Evolutionary conservation across 2,888 invertebrate species (phyloP).

Genomic region (Frankliniella fusca): DNA sequence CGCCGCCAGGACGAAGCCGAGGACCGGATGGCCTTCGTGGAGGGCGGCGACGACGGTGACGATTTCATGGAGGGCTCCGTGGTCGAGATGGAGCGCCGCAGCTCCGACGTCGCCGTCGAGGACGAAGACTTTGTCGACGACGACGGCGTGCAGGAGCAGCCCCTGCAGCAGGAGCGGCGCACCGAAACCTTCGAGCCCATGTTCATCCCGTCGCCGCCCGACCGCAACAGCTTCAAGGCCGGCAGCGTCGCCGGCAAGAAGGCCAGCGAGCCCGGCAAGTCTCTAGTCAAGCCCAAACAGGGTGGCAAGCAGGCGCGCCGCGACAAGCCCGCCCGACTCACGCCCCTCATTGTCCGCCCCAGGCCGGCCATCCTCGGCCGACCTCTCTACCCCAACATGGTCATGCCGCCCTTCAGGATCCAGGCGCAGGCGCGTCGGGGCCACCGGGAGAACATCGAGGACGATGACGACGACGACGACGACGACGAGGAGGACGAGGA

Average conservation of each 20-base stretch:
- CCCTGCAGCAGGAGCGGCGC: constrained; percentile 33
- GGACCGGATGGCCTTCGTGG: constrained; percentile 51
- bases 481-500: constrained; percentile 20
- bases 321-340: neutral
- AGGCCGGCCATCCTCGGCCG: constrained; percentile 32
- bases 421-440: constrained; percentile 34
- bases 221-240: constrained; percentile 47
- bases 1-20: constrained; percentile 53
- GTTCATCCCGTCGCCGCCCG: constrained; percentile 74
- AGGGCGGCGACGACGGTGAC: constrained; percentile 51
- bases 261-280: constrained; percentile 24
- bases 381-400: constrained; percentile 36
- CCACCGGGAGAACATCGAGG: constrained; percentile 34
- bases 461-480: constrained; percentile 5
- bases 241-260: constrained; percentile 22
- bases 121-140: constrained; percentile 51
- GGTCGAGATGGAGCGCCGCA: constrained; percentile 45
- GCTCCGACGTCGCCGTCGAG: constrained; percentile 8
- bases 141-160: constrained; percentile 34
- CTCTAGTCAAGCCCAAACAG: constrained; percentile 17
- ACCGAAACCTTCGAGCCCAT: constrained; percentile 70
- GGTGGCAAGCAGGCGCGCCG: constrained; percentile 17
- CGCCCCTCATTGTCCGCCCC: constrained; percentile 25
- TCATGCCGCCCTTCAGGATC: constrained; percentile 35
- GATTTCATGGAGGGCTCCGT: constrained; percentile 49